These are phyloP conservation scores for Caenorhabditis sp. DNA, from an alignment of 2,888 invertebrate species.

Conservation along the genomic window DNA sequence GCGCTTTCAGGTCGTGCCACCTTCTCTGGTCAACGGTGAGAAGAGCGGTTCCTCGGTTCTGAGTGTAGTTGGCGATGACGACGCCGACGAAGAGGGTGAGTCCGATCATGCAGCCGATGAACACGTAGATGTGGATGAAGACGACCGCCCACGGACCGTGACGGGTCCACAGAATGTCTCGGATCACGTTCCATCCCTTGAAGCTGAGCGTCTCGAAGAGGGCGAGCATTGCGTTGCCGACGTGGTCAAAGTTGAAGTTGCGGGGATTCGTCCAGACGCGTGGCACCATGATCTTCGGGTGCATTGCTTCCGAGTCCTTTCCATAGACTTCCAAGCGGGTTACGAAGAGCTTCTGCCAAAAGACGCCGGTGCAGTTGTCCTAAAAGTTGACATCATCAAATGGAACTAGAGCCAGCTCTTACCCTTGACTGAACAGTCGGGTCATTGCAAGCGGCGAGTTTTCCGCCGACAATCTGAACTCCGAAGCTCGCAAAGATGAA, in stretches of 20 bases:
- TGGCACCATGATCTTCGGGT: slow-evolving; percentile 85
- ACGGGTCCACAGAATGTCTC: slow-evolving; percentile 95
- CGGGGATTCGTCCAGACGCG: slow-evolving; percentile 89
- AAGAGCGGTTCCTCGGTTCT: slow-evolving; percentile 98
- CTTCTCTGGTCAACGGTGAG: slow-evolving; percentile 98
- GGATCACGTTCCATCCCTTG: slow-evolving; percentile 99
- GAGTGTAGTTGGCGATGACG: slow-evolving; percentile 99
- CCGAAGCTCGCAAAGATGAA: slow-evolving; percentile 99
- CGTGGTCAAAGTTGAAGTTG: slow-evolving; percentile 98
- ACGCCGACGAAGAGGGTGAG: slow-evolving; percentile 98
- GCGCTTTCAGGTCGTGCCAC: slow-evolving; percentile 98
- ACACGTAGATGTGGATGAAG: slow-evolving; percentile 99
- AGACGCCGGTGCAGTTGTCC: slow-evolving; percentile 93
- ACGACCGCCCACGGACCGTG: slow-evolving; percentile 90
- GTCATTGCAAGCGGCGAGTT: slow-evolving; percentile 96
- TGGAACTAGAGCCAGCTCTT: too few species aligned
- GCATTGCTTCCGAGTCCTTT: slow-evolving; percentile 85
- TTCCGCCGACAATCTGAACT: slow-evolving; percentile 96
- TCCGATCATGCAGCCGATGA: slow-evolving; percentile 99
- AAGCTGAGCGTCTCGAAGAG: slow-evolving; percentile 98
- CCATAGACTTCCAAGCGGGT: slow-evolving; percentile 97
- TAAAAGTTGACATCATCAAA: too few species aligned
- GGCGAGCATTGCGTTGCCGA: slow-evolving; percentile 97
- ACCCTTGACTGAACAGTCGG: slow-evolving; percentile 84
- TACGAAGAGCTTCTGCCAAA: slow-evolving; percentile 94